These are phyloP conservation scores for Dichetophora obliterata DNA, from an alignment of 2,888 invertebrate species.

Conservation along the genomic window DNA sequence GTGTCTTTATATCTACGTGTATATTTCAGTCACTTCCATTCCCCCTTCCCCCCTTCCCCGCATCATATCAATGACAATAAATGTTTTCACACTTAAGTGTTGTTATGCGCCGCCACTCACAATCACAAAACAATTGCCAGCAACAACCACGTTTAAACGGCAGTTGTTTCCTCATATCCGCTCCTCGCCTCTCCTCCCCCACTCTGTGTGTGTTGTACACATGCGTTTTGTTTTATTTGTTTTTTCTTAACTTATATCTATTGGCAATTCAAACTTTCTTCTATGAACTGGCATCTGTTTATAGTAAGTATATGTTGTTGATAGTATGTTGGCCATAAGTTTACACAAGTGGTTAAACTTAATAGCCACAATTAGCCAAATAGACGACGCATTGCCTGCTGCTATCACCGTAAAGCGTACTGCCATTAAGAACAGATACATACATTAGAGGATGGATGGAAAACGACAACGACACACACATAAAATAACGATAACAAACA, in stretches of 20 bases:
- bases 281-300: neutral
- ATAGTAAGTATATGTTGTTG: neutral
- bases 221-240: neutral
- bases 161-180: neutral
- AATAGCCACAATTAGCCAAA: conserved; percentile 23
- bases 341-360: conserved; percentile 4
- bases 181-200: neutral
- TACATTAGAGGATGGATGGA: neutral
- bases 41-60: too few species aligned
- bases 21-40: too few species aligned
- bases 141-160: neutral
- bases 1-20: too few species aligned
- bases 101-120: too few species aligned
- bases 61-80: too few species aligned
- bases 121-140: too few species aligned
- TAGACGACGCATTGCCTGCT: neutral
- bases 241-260: neutral
- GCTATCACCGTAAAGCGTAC: neutral
- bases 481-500: too few species aligned
- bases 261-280: conserved; percentile 1
- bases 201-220: neutral
- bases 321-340: conserved; percentile 25
- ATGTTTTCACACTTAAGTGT: too few species aligned
- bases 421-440: neutral
- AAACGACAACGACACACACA: too few species aligned